Evolutionary conservation across 1,140 invertebrate species (phyloP).

Genomic region (Scaptodrosophila lebanonensis): DNA sequence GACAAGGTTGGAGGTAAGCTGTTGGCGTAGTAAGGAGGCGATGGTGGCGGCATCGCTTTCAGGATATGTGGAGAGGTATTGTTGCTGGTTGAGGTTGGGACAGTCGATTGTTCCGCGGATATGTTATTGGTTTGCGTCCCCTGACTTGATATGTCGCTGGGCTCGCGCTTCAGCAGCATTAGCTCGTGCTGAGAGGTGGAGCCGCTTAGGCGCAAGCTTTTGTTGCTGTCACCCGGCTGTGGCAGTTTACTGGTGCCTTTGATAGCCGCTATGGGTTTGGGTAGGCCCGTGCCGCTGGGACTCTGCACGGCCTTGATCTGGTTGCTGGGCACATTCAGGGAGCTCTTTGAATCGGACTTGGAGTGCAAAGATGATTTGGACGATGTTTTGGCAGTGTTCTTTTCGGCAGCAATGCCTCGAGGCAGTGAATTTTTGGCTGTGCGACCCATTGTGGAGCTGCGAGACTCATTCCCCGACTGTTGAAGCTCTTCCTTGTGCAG

Average conservation of each 20-base stretch:
- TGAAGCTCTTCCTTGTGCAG: constrained; percentile 60
- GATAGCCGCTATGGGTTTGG: constrained; percentile 92
- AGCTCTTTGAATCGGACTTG: constrained; percentile 69
- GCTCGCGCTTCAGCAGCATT: constrained; percentile 50
- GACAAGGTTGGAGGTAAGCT: constrained; percentile 8
- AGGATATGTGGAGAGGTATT: constrained; percentile 62
- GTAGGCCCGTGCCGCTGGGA: constrained; percentile 83
- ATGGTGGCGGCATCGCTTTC: constrained; percentile 38
- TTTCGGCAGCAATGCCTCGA: constrained; percentile 34
- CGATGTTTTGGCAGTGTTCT: constrained; percentile 58
- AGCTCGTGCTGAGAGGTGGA: constrained; percentile 27
- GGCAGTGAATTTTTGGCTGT: constrained; percentile 49
- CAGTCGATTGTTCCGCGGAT: constrained; percentile 39
- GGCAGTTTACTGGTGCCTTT: constrained; percentile 88
- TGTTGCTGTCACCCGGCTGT: constrained; percentile 60
- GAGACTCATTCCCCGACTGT: constrained; percentile 45
- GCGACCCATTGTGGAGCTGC: constrained; percentile 60
- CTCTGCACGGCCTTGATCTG: constrained; percentile 41
- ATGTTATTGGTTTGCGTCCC: constrained; percentile 69
- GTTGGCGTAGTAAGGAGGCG: constrained; percentile 57
- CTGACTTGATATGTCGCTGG: constrained; percentile 68
- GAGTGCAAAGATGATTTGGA: constrained; percentile 68
- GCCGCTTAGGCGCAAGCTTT: constrained; percentile 9
- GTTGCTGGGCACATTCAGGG: constrained; percentile 46
- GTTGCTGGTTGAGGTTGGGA: constrained; percentile 53